These are phyloP conservation scores for Lathamus discolor DNA, from an alignment of 2,113 vertebrate species.

Conservation along the genomic window DNA sequence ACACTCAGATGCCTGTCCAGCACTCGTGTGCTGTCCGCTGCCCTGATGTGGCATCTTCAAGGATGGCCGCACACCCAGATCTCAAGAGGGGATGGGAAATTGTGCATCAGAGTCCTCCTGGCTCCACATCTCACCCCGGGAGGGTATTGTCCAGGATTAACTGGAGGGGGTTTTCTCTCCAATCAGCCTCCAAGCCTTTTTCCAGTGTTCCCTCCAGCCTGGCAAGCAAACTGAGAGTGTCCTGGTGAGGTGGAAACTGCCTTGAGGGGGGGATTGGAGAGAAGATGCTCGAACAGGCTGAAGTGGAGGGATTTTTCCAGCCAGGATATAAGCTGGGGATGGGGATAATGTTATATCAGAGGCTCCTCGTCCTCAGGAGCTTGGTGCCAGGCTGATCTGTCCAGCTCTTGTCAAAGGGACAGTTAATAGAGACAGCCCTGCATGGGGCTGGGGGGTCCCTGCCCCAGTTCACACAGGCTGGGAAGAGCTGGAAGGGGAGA, in stretches of 20 bases:
- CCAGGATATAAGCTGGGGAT: background rate
- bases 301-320: background rate
- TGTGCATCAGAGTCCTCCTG: background rate
- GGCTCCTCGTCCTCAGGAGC: background rate
- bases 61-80: background rate
- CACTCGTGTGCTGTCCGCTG: background rate
- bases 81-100: background rate
- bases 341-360: background rate
- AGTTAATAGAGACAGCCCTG: background rate
- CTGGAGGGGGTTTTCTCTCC: background rate
- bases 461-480: background rate
- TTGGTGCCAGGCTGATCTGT: background rate
- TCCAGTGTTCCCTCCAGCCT: background rate
- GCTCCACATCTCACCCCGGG: fast-evolving
- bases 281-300: no score
- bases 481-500: background rate
- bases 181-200: background rate
- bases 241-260: background rate
- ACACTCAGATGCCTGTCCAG: fast-evolving
- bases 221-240: background rate
- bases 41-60: background rate
- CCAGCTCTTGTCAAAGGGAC: background rate
- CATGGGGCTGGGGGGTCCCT: fast-evolving
- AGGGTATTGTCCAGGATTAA: background rate
- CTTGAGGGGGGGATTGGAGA: background rate